Evolutionary conservation across 2,113 vertebrate genomes (phyloP).

Genomic region (Lepidothrix coronata): DNA sequence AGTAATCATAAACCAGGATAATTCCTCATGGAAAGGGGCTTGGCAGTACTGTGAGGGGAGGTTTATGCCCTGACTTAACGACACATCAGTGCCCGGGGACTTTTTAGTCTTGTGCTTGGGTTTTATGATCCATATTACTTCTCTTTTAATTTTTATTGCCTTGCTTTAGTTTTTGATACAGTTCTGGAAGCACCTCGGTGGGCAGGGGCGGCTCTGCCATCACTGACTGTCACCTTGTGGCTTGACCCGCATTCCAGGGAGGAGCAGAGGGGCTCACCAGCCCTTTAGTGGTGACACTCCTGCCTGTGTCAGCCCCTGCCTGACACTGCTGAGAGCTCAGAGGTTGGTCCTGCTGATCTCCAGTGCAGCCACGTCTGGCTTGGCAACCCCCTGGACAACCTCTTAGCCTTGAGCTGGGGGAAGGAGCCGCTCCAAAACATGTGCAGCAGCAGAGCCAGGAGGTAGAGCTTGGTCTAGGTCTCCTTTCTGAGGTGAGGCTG

Average conservation of each 20-base stretch:
- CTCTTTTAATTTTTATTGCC: slow-evolving; percentile 36
- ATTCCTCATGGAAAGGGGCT: neutral
- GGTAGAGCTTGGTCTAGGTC: neutral
- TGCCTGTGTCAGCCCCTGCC: neutral
- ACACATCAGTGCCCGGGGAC: neutral
- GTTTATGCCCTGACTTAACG: neutral
- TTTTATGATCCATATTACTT: slow-evolving; percentile 23
- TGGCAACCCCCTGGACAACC: too few species aligned
- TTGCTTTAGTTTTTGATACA: neutral
- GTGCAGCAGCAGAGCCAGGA: neutral
- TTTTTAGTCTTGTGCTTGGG: slow-evolving; percentile 25
- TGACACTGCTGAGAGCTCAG: neutral
- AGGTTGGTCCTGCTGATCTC: neutral
- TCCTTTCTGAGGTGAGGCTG: neutral
- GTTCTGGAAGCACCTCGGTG: neutral
- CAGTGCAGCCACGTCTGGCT: neutral
- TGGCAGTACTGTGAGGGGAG: neutral
- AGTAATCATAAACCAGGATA: neutral
- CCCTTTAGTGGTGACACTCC: neutral
- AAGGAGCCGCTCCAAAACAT: neutral
- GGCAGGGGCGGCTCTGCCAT: neutral
- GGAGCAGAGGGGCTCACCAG: neutral
- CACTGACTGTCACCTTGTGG: neutral
- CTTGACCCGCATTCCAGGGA: neutral
- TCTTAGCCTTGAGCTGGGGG: neutral